Evolutionary conservation across 2,113 vertebrate genomes (phyloP), one percentile per base, ranked within the genome.

Genomic region (Cacatua alba): DNA sequence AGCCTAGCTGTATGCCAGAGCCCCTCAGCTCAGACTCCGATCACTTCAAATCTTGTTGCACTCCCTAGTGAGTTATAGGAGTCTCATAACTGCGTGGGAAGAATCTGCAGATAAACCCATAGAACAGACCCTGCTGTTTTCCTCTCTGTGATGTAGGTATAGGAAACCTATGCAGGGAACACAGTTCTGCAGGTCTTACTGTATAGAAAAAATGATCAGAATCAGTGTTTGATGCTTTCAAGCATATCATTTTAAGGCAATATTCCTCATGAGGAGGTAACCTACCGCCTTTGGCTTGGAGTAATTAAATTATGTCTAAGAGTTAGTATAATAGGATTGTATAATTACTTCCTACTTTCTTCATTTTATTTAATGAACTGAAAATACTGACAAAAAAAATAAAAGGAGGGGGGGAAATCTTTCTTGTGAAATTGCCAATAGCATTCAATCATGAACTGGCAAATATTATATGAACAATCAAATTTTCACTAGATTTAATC

Each of bases 391-490:
- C 17, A 57, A 57, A 57, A 20, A 24, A 23, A 59, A 33, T 20
- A 21, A 21, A 21, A 13, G 31, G 13, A 21, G 20, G 33, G 55
- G 19, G 6, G 4, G 11, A 4, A 4, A 57, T 48, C 23, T 92
- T 70, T 78, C 52, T 84, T 0, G 0, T 82, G 37, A 95, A 86
- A 93, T 52, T 63, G 18, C 35, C 43, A 65, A 46, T 69, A 93
- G 53, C 10, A 9, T 88, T 86, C 65, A 76, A 41, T 37, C 52
- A 18, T 33, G 60, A 48, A 74, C 31, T 44, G 44, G 41, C 7
- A 96, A 96, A 74, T 79, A 78, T 74, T 93, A 93, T 79, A 86
- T 94, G 72, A 86, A 65, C 52, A 74, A 70, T 35, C 37, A 74
- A 49, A 31, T 46, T 82, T 88, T 92, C 69, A 62, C 79, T 88